A percentile compares a stretch with the other conserved stretches of the same genome.
phyloP scores from a whole-genome alignment of 1,140 invertebrate species.

The Aphaenogaster ashmeadi region DNA sequence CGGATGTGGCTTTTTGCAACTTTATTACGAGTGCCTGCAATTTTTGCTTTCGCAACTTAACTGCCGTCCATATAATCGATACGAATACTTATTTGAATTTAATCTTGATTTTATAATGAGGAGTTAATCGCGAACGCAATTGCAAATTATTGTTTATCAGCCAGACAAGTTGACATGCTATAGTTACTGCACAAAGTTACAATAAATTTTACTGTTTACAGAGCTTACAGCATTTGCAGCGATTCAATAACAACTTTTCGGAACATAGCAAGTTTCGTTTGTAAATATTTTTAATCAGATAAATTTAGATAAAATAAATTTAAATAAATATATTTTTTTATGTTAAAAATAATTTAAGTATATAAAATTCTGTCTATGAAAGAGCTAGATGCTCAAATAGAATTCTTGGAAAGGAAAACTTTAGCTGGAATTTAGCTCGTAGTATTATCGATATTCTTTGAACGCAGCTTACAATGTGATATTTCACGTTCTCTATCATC shows the following conservation, averaged over 20 bases:
- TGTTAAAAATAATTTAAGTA: not conserved
- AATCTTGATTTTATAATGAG: slow-evolving; percentile 28
- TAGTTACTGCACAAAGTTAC: not conserved
- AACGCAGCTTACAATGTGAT: slow-evolving; percentile 13
- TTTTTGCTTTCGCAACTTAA: slow-evolving; percentile 31
- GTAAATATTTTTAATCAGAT: not conserved
- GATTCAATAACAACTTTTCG: not conserved
- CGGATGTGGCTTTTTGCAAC: slow-evolving; percentile 42
- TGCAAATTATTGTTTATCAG: slow-evolving; percentile 1
- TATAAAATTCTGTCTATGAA: not conserved
- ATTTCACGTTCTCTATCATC: slow-evolving; percentile 9
- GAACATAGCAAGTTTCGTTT: not conserved
- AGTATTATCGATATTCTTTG: not conserved
- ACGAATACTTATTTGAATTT: slow-evolving; percentile 32
- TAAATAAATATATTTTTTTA: not conserved
- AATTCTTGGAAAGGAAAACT: too few species aligned
- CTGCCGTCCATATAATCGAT: not conserved
- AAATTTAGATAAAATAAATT: not conserved
- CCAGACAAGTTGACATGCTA: not conserved
- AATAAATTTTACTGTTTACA: not conserved
- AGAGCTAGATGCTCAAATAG: not conserved
- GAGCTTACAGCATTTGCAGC: not conserved
- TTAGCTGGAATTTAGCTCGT: not conserved
- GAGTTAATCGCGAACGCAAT: not conserved
- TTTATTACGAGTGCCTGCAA: slow-evolving; percentile 14